Evolutionary conservation across 2,888 invertebrate genomes (phyloP).

Genomic region (Camponotus fellah): DNA sequence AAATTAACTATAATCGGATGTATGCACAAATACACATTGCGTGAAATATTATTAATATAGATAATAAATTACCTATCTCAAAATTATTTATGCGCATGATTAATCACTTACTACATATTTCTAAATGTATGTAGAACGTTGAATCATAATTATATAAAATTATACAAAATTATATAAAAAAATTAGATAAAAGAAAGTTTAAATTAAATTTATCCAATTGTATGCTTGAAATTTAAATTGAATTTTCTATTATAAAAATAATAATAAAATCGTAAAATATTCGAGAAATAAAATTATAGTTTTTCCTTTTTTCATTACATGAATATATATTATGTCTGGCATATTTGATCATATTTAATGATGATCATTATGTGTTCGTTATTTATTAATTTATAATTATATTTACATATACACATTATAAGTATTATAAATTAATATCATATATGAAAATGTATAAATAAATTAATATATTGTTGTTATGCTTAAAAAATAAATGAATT

Average conservation of each 20-base stretch:
- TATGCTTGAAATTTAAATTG: not conserved
- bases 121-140: constrained; percentile 14
- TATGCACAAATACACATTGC: constrained; percentile 22
- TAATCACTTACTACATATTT: constrained; percentile 24
- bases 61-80: constrained; percentile 42
- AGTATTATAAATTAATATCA: constrained; percentile 38
- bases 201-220: not conserved
- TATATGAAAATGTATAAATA: constrained; percentile 4
- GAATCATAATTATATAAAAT: not conserved
- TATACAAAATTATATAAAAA: not conserved
- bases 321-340: constrained; percentile 1
- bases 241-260: not conserved
- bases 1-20: constrained; percentile 41
- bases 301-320: not conserved
- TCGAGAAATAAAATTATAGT: not conserved
- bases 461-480: constrained; percentile 36
- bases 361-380: constrained; percentile 12
- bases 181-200: not conserved
- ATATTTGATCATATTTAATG: constrained; percentile 15
- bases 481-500: constrained; percentile 20
- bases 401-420: constrained; percentile 13
- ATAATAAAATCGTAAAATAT: not conserved
- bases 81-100: constrained; percentile 40
- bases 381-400: constrained; percentile 32
- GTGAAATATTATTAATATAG: constrained; percentile 39